These are phyloP conservation scores for Phyto melanocephala DNA, from an alignment of 2,888 invertebrate species.

Conservation along the genomic window DNA sequence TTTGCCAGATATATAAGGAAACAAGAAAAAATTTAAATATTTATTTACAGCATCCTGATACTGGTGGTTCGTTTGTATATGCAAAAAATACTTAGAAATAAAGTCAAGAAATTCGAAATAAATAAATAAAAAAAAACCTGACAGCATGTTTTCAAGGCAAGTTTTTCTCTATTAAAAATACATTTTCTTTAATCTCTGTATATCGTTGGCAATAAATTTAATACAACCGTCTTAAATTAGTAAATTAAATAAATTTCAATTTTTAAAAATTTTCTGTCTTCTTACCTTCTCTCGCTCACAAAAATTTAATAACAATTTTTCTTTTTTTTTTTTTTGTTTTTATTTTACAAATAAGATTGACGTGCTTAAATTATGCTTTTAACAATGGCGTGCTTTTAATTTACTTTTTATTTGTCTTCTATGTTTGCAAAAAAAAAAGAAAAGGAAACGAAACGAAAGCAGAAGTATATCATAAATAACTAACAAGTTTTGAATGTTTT, in stretches of 20 bases:
- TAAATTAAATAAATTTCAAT: too few relatives aligned
- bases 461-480: slow-evolving; percentile 32
- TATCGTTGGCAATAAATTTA: too few relatives aligned
- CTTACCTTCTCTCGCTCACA: too few relatives aligned
- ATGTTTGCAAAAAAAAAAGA: not conserved
- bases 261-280: too few relatives aligned
- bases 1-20: not conserved
- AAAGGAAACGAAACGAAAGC: too few relatives aligned
- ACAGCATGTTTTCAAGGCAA: not conserved
- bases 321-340: too few relatives aligned
- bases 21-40: not conserved
- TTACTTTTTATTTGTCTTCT: not conserved
- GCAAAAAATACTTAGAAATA: too few relatives aligned
- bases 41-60: not conserved
- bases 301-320: too few relatives aligned
- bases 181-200: too few relatives aligned
- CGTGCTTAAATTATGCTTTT: slow-evolving; percentile 30
- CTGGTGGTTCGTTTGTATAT: too few relatives aligned
- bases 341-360: not conserved
- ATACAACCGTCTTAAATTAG: too few relatives aligned
- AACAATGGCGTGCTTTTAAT: not conserved
- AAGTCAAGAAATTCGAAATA: not conserved
- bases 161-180: too few relatives aligned
- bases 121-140: not conserved
- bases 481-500: slow-evolving; percentile 10